These are phyloP conservation scores for Tethea ocularis DNA, from an alignment of 2,888 invertebrate genomes.

Conservation along the genomic window DNA sequence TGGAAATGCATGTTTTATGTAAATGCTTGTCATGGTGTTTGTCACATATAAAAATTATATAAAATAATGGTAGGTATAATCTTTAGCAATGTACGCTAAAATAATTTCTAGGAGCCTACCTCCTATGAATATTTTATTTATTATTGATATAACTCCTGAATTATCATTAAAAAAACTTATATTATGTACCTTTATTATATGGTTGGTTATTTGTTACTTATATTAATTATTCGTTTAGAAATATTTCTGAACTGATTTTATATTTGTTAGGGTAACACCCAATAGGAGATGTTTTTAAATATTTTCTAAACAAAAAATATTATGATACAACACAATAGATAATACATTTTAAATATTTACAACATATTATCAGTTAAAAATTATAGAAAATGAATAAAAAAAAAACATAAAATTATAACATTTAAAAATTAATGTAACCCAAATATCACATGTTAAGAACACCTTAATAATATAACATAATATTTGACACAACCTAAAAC, in stretches of 20 bases:
- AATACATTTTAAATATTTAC: background rate
- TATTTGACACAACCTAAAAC: slow-evolving; percentile 30
- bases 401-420: background rate
- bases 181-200: background rate
- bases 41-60: background rate
- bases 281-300: background rate
- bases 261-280: background rate
- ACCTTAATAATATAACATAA: slow-evolving; percentile 26
- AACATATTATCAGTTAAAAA: background rate
- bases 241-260: background rate
- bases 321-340: background rate
- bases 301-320: background rate
- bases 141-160: too few species aligned
- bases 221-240: background rate
- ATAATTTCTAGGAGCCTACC: background rate
- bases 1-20: background rate
- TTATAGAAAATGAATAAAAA: background rate
- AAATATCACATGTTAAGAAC: slow-evolving; percentile 24
- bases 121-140: background rate
- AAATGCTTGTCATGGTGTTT: background rate
- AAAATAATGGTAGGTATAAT: background rate
- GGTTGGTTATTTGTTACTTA: background rate
- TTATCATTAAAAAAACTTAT: background rate
- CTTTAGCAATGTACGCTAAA: background rate
- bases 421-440: slow-evolving; percentile 17